Evolutionary conservation across 2,888 invertebrate genomes (phyloP), one percentile per base, ranked within the genome.

Genomic region (Lypha dubia): DNA sequence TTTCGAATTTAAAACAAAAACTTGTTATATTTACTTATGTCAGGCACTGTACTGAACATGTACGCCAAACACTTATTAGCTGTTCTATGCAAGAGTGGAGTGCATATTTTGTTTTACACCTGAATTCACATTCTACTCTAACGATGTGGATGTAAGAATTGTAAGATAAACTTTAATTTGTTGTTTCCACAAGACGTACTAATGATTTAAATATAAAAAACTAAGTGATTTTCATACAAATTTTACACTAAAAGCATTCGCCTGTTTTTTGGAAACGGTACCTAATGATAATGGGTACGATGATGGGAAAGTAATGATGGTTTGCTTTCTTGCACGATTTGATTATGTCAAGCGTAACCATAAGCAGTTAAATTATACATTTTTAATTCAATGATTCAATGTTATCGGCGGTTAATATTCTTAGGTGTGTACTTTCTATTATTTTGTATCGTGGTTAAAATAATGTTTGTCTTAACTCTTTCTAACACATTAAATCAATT

Each of bases 251-350:
- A n/a, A n/a, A n/a, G n/a, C n/a, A n/a, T n/a, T n/a, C n/a, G n/a
- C n/a, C n/a, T n/a, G n/a, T n/a, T n/a, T n/a, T n/a, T n/a, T n/a
- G n/a, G n/a, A n/a, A n/a, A n/a, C n/a, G n/a, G n/a, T n/a, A n/a
- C n/a, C n/a, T n/a, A n/a, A 68, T 58, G 46, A 60, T 20, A 49
- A 41, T 41, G 15, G 20, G 7, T 7, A 7, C 20, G 9, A 49
- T 49, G 20, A 49, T 58, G 22, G n/a, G n/a, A 22, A 38, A 41
- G 20, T 51, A 15, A 70, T 51, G 49, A 77, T 70, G 49, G 62
- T 70, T 68, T 68, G 71, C 44, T 76, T 76, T 76, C 71, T 73
- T 73, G 82, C 60, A 77, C 73, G 77, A 83, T 73, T 83, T 77
- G 44, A 58, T 6, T 67, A 17, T 22, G 15, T 83, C 60, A 67